Evolutionary conservation across 2,888 invertebrate genomes (phyloP).

Genomic region (Lamellibrachia columna): DNA sequence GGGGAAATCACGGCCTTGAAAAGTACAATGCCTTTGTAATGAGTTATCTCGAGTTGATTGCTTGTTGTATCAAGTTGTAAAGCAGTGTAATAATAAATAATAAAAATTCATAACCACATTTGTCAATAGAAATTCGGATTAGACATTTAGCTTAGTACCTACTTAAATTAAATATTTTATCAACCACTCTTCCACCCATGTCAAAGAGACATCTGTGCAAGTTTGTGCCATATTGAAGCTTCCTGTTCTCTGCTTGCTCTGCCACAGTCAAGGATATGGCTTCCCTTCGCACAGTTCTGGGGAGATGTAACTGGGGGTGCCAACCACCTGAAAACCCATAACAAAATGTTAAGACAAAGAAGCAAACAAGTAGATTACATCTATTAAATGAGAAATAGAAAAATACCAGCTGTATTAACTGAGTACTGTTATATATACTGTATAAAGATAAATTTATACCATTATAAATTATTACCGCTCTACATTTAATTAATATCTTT

Average conservation of each 20-base stretch:
- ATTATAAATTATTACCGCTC: neutral
- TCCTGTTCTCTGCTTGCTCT: neutral
- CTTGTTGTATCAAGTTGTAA: too few relatives aligned
- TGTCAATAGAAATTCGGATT: neutral
- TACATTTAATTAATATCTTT: neutral
- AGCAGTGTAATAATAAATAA: too few relatives aligned
- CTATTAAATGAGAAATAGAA: neutral
- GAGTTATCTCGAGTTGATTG: too few relatives aligned
- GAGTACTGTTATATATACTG: too few relatives aligned
- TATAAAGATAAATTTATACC: too few relatives aligned
- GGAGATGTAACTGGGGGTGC: slow-evolving; percentile 84
- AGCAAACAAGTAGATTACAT: neutral
- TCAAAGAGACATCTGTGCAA: neutral
- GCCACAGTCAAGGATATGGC: slow-evolving; percentile 69
- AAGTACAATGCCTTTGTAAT: too few relatives aligned
- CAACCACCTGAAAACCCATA: slow-evolving; percentile 70
- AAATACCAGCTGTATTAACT: neutral
- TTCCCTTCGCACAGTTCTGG: slow-evolving; percentile 84
- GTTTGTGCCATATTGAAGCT: neutral
- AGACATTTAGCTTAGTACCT: neutral
- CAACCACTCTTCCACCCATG: neutral
- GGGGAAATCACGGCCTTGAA: neutral
- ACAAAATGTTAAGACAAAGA: neutral
- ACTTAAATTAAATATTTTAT: neutral
- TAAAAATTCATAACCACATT: neutral